These are phyloP conservation scores for Crossocerus cetratus DNA, from an alignment of 2,888 invertebrate species.

Conservation along the genomic window DNA sequence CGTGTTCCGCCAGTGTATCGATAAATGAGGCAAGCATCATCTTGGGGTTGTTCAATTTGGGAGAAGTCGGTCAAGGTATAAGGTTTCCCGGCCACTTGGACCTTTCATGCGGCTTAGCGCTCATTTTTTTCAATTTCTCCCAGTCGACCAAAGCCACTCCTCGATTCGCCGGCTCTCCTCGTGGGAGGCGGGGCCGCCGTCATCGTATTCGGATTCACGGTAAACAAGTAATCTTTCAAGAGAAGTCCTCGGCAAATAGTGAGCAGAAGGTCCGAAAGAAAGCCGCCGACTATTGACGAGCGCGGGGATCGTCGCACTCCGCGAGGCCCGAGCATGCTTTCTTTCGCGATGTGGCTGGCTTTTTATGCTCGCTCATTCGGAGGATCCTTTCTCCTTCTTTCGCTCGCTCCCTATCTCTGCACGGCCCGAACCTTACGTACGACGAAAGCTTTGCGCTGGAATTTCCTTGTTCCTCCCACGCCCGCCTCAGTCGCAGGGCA, in stretches of 20 bases:
- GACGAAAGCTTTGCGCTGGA: background rate
- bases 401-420: background rate
- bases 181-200: background rate
- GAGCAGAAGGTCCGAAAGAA: slow-evolving; percentile 3
- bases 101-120: background rate
- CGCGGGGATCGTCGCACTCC: background rate
- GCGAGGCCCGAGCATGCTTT: background rate
- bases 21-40: background rate
- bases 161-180: background rate
- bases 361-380: too few relatives aligned
- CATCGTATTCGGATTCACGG: slow-evolving; percentile 8
- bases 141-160: background rate
- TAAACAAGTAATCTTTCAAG: slow-evolving; percentile 24
- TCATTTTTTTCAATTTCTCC: slow-evolving; percentile 1
- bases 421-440: background rate
- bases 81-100: background rate
- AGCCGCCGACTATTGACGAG: background rate
- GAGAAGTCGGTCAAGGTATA: background rate
- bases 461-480: background rate
- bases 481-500: background rate
- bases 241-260: slow-evolving; percentile 9
- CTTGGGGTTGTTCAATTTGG: background rate
- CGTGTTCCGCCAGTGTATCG: background rate
- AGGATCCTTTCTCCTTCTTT: background rate
- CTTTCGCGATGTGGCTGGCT: too few relatives aligned